phyloP scores from a whole-genome alignment of 2,888 invertebrate species.

The Nineta flava region DNA sequence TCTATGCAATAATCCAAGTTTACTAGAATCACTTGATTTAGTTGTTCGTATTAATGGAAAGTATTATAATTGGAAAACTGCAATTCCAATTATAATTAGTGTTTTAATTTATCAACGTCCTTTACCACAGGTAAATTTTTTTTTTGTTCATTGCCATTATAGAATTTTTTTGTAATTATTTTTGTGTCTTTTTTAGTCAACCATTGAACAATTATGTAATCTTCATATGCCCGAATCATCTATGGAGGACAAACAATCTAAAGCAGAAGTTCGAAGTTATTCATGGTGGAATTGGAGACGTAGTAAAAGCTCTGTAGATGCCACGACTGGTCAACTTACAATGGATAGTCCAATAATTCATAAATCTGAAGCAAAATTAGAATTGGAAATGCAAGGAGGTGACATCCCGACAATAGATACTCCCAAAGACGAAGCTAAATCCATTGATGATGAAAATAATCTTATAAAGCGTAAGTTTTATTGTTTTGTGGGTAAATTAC shows the following conservation, averaged over 20 bases:
- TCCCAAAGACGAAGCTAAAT: conserved; percentile 9
- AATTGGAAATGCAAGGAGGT: conserved; percentile 1
- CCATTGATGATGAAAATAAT: background rate
- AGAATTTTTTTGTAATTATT: background rate
- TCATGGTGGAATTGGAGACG: conserved; percentile 57
- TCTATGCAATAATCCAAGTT: conserved; percentile 50
- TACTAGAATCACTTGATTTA: conserved; percentile 66
- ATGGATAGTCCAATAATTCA: conserved; percentile 9
- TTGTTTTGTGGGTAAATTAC: background rate
- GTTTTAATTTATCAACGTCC: conserved; percentile 73
- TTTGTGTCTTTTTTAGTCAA: conserved; percentile 17
- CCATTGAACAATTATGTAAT: conserved; percentile 25
- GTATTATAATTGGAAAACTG: conserved; percentile 81
- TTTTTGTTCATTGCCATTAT: too few species aligned
- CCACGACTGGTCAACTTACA: conserved; percentile 11
- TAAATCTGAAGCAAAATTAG: conserved; percentile 10
- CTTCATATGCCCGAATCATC: conserved; percentile 22
- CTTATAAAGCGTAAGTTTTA: conserved; percentile 1
- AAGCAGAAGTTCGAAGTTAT: conserved; percentile 32
- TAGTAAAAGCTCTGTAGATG: conserved; percentile 16
- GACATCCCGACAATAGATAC: conserved; percentile 5
- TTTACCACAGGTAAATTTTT: conserved; percentile 53
- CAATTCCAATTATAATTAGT: conserved; percentile 79
- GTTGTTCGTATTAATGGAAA: conserved; percentile 76
- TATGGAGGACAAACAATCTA: conserved; percentile 13